Base-by-base conservation (phyloP, 2,797 vertebrate species). In the Coreius guichenoti region DNA sequence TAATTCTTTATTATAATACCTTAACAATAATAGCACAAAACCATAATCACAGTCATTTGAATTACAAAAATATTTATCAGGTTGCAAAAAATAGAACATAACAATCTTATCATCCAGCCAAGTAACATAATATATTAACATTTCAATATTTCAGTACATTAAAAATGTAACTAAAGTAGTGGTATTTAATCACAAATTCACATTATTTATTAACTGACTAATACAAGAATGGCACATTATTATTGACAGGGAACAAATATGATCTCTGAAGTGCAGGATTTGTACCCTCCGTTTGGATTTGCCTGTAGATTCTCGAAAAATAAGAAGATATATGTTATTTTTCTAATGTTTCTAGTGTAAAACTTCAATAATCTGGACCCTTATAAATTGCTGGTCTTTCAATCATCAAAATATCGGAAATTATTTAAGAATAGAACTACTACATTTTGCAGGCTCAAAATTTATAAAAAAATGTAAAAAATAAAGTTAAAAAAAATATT, bases 71-170 rank as follows among this genome's bases (percentile, higher is more conserved):
- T 21, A n/a, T 54, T 17, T 9, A 26, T 43, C 4, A 5, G 23
- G 33, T 26, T 43, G 23, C 54, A 78, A 39, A 61, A 36, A 14
- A 76, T n/a, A 14, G 0, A 43, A 77, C 39, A 26, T 26, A 58
- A 26, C 43, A 58, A 23, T 77, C 14, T 39, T 8, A 56, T 58
- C 31, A 58, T 77, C 23, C 23, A n/a, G 7, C 8, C 23, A 26
- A 65, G 14, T 43, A 26, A 78, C 36, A 61, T 61, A 58, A 61
- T 61, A 78, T 39, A 39, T 58, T 73, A 73, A 47, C 23, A 74
- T 54, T 33, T 23, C 12, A 17, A 21, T 12, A 43, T 78, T 3
- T 39, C n/a, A 19, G 12, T 36, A 26, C 33, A 61, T 43, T 43
- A 26, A 61, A 47, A 1, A 39, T 12, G 11, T 16, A 69, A 39